phyloP scores from a whole-genome alignment of 2,797 vertebrate species.

The Gouania willdenowi region DNA sequence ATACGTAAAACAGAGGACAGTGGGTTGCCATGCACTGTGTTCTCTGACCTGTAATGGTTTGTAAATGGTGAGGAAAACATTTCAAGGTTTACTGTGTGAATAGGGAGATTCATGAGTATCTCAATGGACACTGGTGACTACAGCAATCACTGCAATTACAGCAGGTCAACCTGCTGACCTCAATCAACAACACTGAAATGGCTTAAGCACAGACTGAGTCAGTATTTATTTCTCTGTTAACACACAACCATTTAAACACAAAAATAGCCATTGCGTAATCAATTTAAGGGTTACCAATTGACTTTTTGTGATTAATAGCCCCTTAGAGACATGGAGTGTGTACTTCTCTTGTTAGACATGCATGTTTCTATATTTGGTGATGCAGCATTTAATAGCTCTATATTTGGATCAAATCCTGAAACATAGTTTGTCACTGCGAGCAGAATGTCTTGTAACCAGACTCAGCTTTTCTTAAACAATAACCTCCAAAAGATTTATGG shows the following conservation, averaged over 20 bases:
- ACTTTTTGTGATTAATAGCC: too few species aligned
- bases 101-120: conserved; percentile 27
- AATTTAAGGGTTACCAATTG: not conserved
- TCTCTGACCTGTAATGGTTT: conserved; percentile 15
- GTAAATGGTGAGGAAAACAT: conserved; percentile 12
- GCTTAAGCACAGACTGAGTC: not conserved
- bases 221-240: not conserved
- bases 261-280: not conserved
- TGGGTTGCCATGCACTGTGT: conserved; percentile 6
- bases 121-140: conserved; percentile 34
- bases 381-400: too few species aligned
- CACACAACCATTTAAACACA: too few species aligned
- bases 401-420: too few species aligned
- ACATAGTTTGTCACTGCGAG: too few species aligned
- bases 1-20: conserved; percentile 35
- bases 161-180: conserved; percentile 37
- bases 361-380: too few species aligned
- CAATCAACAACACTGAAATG: conserved; percentile 27
- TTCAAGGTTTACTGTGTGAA: conserved; percentile 20
- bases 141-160: conserved; percentile 33
- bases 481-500: not conserved
- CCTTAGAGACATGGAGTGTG: too few species aligned
- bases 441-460: not conserved
- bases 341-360: too few species aligned
- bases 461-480: not conserved